These are phyloP conservation scores for Melinaea marsaeus DNA, from an alignment of 2,888 invertebrate species.

Conservation along the genomic window DNA sequence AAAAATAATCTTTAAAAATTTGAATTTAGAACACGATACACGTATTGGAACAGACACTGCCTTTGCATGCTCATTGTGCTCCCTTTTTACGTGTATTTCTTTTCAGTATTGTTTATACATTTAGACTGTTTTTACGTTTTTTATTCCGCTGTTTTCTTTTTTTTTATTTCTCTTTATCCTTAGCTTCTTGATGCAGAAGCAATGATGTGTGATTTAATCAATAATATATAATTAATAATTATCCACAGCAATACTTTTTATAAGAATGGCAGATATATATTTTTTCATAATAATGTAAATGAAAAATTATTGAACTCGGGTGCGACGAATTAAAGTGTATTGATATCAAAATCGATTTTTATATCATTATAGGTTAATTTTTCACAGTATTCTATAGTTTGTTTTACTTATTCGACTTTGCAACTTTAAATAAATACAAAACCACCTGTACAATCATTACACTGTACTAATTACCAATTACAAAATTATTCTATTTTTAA, in stretches of 20 bases:
- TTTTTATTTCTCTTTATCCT: conserved; percentile 30
- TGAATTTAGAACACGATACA: conserved; percentile 15
- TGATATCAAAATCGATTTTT: no score
- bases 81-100: conserved; percentile 35
- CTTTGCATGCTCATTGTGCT: conserved; percentile 39
- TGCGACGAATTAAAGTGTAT: background rate
- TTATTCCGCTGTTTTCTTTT: conserved; percentile 36
- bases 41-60: conserved; percentile 13
- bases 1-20: conserved; percentile 9
- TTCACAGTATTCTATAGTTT: no score
- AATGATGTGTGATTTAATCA: conserved; percentile 47
- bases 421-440: no score
- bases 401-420: no score
- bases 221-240: conserved; percentile 24
- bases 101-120: conserved; percentile 24
- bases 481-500: no score
- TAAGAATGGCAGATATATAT: conserved; percentile 38
- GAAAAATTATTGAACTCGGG: background rate
- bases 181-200: conserved; percentile 72
- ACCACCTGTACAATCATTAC: no score
- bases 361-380: no score
- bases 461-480: no score
- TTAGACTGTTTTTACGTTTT: conserved; percentile 28
- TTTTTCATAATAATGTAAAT: conserved; percentile 5
- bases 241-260: conserved; percentile 73